Conservation (phyloP, 92 coral and sea anemone species). For the Palythoa grandis region DNA sequence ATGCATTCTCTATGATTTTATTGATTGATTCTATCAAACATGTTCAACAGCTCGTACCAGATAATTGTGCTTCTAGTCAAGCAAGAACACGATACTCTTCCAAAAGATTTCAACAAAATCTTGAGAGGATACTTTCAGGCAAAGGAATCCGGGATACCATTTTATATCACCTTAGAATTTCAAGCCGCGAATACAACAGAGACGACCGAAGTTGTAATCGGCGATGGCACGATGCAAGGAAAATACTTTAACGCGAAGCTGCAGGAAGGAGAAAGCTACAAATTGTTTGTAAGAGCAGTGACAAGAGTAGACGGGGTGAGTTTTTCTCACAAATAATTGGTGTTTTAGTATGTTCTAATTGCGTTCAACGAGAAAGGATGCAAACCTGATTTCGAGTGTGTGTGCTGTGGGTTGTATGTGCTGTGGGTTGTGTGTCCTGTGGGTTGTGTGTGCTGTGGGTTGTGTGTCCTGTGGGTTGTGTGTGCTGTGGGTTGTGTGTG, state of each 20-base stretch:
- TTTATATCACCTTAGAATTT: conserved; percentile 19
- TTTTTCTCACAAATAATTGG: neutral
- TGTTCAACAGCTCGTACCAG: neutral
- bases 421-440: no score
- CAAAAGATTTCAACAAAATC: neutral
- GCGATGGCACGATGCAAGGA: neutral
- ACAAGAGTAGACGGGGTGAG: conserved; percentile 1
- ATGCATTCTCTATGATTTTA: no score
- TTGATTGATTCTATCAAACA: no score
- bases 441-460: no score
- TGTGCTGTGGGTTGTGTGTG: no score
- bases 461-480: no score
- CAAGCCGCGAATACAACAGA: neutral
- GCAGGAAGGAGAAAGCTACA: neutral
- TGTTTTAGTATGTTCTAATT: no score
- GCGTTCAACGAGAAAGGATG: no score
- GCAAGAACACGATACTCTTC: neutral
- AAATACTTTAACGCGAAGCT: neutral
- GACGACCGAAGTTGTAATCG: neutral
- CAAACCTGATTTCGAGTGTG: no score
- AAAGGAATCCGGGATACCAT: neutral
- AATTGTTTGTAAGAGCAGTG: neutral
- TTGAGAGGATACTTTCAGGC: neutral
- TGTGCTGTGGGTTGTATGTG: no score
- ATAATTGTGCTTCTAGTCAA: conserved; percentile 7